Evolutionary conservation across 2,888 invertebrate species (phyloP), one percentile per base, ranked within the genome.

Genomic region (Magallana nippona): DNA sequence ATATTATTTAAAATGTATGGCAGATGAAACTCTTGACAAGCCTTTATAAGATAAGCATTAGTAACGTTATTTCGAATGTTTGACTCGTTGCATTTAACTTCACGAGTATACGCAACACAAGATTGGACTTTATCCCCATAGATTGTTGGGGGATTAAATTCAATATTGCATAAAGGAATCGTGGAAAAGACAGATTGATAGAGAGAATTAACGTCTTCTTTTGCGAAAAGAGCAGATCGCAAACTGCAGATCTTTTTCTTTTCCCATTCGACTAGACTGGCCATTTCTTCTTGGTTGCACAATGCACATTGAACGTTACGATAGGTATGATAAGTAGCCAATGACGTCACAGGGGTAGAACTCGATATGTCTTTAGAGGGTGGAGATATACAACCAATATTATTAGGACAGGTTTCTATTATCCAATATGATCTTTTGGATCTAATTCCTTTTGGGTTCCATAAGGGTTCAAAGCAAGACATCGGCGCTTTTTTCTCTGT

Each of bases 341-440:
- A 13, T 27, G 71, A 71, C 32, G 71, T 71, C 22, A 71, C 71
- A 13, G 71, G 71, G 10, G 71, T 71, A 71, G 27, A 22, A 27
- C 32, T 27, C 19, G 71, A 15, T 13, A 71, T 71, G 15, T 71
- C 32, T 2, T 32, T 71, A 71, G 71, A 71, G 1, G 19, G 71
- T 22, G 71, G 22, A 1, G 13, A 27, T 22, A 71, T 27, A 11
- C 71, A 71, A 17, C 0, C 15, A 71, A 15, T 3, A 15, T 32
- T 32, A 71, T 8, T 27, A 3, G 13, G 32, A 71, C 71, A 71
- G 2, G 71, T 71, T 27, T 71, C 15, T 15, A 71, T 71, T 8
- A 71, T 71, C 71, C 71, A 71, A 27, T 71, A 71, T 15, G 71
- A 10, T 10, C 13, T 27, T 1, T 32, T 32, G 15, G 71, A 71